Evolutionary conservation across 2,113 vertebrate species (phyloP).

Genomic region (Nibea albiflora): DNA sequence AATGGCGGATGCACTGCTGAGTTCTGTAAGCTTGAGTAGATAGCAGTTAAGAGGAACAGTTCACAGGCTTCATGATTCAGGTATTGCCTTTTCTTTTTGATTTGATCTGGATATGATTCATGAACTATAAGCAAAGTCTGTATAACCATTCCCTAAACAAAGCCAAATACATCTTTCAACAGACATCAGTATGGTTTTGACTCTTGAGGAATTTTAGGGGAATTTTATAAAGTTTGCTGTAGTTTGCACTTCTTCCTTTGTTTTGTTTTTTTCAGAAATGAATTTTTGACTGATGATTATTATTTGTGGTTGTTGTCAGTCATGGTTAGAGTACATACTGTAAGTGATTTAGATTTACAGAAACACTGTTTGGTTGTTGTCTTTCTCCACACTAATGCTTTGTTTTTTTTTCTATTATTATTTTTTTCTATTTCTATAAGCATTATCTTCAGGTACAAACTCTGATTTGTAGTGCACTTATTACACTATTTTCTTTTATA

Average conservation of each 20-base stretch:
- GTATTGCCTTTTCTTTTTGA: background rate
- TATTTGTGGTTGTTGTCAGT: background rate
- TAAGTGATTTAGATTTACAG: background rate
- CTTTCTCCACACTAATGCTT: background rate
- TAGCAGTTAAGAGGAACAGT: background rate
- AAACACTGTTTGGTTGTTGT: background rate
- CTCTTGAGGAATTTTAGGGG: background rate
- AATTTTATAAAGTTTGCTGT: background rate
- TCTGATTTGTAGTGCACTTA: background rate
- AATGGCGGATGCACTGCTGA: background rate
- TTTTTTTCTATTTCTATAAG: background rate
- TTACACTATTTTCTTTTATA: background rate
- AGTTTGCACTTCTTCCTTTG: background rate
- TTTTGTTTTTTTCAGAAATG: background rate
- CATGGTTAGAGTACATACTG: background rate
- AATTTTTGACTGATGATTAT: background rate
- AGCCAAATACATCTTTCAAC: background rate
- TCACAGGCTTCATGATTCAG: too few species aligned
- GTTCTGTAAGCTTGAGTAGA: constrained; percentile 10
- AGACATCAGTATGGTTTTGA: background rate
- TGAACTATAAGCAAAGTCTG: background rate
- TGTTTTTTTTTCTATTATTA: too few species aligned
- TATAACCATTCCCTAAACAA: background rate
- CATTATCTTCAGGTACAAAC: background rate
- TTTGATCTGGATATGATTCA: background rate